These are phyloP conservation scores for Sebastiscus albofasciatus DNA, from an alignment of 2,797 vertebrate species.

Conservation along the genomic window DNA sequence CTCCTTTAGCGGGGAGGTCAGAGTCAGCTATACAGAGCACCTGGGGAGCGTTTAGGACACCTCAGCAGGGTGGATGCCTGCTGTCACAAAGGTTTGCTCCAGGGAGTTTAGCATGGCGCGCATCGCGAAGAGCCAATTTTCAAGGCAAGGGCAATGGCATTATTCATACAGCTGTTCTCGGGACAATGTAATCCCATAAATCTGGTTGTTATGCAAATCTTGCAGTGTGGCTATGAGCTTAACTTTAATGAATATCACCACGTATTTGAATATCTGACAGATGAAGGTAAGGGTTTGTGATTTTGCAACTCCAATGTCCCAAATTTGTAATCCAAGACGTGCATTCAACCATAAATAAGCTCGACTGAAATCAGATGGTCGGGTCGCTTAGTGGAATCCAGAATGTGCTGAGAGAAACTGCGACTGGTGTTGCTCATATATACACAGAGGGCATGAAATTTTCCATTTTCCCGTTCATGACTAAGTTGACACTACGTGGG, in stretches of 20 bases:
- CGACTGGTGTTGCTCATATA: not conserved
- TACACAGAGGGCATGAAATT: constrained; percentile 4
- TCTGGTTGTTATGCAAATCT: not conserved
- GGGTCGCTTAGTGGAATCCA: not conserved
- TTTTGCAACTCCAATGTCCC: not conserved
- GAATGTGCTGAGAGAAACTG: not conserved
- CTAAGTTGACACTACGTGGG: not conserved
- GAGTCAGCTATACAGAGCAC: constrained; percentile 3
- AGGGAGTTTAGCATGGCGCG: not conserved
- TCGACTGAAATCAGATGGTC: not conserved
- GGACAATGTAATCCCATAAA: constrained; percentile 7
- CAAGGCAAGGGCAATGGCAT: constrained; percentile 20
- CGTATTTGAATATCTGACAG: not conserved
- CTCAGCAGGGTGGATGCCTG: constrained; percentile 13
- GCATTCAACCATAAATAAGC: not conserved
- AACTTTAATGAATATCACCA: not conserved
- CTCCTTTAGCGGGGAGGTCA: constrained; percentile 22
- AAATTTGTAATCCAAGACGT: not conserved
- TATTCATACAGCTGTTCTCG: constrained; percentile 24
- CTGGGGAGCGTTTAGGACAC: constrained; percentile 36
- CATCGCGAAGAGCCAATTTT: not conserved
- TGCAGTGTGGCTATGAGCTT: not conserved
- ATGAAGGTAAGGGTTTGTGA: not conserved
- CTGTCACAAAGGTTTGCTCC: constrained; percentile 10
- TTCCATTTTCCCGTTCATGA: constrained; percentile 17